Evolutionary conservation across 1,140 invertebrate genomes (phyloP), one percentile per base, ranked within the genome.

Genomic region (Pogonus chalceus): DNA sequence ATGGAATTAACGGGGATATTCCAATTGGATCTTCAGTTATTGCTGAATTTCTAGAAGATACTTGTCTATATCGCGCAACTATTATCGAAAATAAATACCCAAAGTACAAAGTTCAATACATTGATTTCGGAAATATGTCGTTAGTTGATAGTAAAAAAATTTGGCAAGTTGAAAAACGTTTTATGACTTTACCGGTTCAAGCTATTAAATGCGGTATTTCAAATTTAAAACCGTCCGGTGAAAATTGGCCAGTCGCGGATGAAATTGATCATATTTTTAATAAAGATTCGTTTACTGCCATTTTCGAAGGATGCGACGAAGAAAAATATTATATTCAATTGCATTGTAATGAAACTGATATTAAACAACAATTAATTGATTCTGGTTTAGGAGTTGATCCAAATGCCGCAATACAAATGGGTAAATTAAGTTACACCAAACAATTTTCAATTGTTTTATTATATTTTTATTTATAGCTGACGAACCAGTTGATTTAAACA

Each of bases 91-190:
- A 73, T 1, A 72, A 75, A 53, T 66, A 70, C 22, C 72, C 72
- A 7, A 76, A 78, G 55, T 79, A 79, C 60, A 74, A 78, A 24
- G 80, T 88, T 0, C 76, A 77, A 23, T 88, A 82, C 55, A 72
- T 89, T 1, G 87, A 89, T 69, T 87, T 82, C 61, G 86, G 86
- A 23, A 90, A 90, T 63, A 72, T 72, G 22, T 77, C 77, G 22
- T 65, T 76, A 0, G 79, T 86, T 0, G 69, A 76, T 24, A 65
- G 67, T 0, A 71, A 67, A 50, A 78, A 85, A 60, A 75, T 89
- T 0, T 88, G 79, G 74, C 74, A 77, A 16, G 70, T 88, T 20
- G 80, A 86, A 51, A 73, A 72, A 22, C 74, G 81, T 56, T 79
- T 85, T 22, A 75, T 83, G 61, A 68, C 73, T n/a, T 57, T 88